Percentiles rank a stretch among this genome's conserved stretches.
phyloP scores from a whole-genome alignment of 2,888 invertebrate species.

The Desoria tigrina region DNA sequence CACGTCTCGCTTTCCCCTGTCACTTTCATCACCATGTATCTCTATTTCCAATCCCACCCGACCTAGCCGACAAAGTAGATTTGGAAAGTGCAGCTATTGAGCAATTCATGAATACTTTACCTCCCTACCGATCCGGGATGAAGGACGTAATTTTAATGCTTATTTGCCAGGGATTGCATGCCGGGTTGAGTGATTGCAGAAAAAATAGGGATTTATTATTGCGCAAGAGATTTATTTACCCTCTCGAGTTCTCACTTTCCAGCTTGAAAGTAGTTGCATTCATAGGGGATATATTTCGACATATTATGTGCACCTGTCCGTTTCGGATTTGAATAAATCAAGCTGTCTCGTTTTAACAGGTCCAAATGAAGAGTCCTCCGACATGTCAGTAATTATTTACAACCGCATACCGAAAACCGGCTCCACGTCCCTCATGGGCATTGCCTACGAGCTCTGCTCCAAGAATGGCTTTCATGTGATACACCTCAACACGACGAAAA shows the following conservation, averaged over 20 bases:
- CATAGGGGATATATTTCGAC: no score
- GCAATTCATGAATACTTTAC: no score
- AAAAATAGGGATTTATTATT: background rate
- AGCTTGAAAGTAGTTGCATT: no score
- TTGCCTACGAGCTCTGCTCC: conserved; percentile 83
- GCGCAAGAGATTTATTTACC: background rate
- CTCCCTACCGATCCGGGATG: no score
- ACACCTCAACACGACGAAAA: conserved; percentile 94
- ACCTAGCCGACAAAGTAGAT: no score
- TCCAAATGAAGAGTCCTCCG: conserved; percentile 54
- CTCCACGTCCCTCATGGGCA: conserved; percentile 91
- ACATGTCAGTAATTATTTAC: conserved; percentile 81
- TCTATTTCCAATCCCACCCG: no score
- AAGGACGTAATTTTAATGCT: no score
- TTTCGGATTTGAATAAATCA: no score
- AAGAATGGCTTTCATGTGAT: conserved; percentile 74
- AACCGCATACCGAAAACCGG: conserved; percentile 97
- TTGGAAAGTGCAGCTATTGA: no score
- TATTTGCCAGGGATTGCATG: conserved; percentile 2
- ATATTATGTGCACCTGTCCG: no score
- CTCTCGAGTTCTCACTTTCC: no score
- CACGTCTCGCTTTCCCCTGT: background rate
- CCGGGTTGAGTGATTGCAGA: background rate
- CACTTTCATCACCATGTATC: background rate
- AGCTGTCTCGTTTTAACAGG: conserved; percentile 27